Percentiles rank a stretch among this genome's conserved stretches.
Conservation (phyloP, 2,797 vertebrate species). For the Dallia pectoralis region DNA sequence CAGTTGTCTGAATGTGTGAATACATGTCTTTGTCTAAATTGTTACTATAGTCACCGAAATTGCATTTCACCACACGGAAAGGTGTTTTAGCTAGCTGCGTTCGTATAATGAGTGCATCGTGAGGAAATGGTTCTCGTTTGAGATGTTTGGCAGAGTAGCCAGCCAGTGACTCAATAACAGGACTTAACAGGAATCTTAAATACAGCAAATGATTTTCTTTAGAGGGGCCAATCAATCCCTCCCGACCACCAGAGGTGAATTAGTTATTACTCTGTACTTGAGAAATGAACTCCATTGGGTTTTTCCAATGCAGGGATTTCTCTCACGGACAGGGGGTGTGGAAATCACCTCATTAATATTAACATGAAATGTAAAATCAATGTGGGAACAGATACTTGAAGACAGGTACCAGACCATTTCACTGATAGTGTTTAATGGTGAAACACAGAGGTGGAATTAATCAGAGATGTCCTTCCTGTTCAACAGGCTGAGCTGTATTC, state of each 20-base stretch:
- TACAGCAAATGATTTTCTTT: neutral
- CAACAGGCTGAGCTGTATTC: neutral
- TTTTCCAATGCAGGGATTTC: neutral
- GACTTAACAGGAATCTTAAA: slow-evolving; percentile 15
- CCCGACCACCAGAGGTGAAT: neutral
- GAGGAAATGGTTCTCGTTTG: neutral
- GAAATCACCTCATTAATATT: neutral
- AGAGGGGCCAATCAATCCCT: neutral
- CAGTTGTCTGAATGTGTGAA: too few relatives aligned
- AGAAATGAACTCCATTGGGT: slow-evolving; percentile 1
- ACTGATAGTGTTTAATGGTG: neutral
- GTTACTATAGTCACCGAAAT: slow-evolving; percentile 19
- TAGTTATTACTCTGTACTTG: neutral
- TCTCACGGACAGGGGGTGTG: neutral
- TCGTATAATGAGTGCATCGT: slow-evolving; percentile 2
- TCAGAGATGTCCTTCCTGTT: neutral
- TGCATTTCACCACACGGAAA: slow-evolving; percentile 33
- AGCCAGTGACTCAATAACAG: slow-evolving; percentile 9
- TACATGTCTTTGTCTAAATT: slow-evolving; percentile 20
- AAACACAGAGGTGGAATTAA: neutral
- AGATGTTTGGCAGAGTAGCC: neutral
- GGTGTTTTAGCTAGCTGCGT: slow-evolving; percentile 3
- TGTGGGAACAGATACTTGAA: neutral
- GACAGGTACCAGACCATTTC: neutral
- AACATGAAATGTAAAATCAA: slow-evolving; percentile 1